Evolutionary conservation across 30 jellyfish, hydroid and myxozoan genomes (phyloP).

Genomic region (Aurelia coerulea): DNA sequence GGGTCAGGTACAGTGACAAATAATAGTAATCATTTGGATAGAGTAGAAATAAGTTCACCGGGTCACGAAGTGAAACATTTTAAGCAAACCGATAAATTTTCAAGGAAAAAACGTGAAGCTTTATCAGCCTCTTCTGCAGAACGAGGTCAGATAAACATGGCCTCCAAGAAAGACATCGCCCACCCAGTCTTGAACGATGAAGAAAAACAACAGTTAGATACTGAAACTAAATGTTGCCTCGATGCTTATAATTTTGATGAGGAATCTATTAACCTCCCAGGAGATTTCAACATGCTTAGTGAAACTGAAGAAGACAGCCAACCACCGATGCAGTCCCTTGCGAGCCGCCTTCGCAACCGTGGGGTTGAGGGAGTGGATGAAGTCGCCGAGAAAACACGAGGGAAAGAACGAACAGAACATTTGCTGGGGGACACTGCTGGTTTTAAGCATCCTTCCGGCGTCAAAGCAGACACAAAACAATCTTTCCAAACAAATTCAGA

Average conservation of each 20-base stretch:
- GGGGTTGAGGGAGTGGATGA: slow-evolving; percentile 17
- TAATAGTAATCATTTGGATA: not conserved
- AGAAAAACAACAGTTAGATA: not conserved
- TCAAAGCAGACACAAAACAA: too few species aligned
- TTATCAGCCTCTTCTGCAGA: not conserved
- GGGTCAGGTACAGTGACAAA: not conserved
- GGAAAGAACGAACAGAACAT: not conserved
- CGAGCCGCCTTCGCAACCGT: slow-evolving; percentile 58
- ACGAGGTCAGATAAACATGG: not conserved
- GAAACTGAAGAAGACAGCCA: slow-evolving; percentile 20
- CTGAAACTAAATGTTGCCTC: not conserved
- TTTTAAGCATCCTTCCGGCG: too few species aligned
- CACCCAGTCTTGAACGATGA: not conserved
- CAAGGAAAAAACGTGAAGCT: not conserved
- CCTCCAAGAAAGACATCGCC: not conserved
- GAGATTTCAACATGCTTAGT: not conserved
- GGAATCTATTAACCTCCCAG: not conserved
- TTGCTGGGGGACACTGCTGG: too few species aligned
- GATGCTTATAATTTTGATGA: not conserved
- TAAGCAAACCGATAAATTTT: not conserved
- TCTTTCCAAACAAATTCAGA: too few species aligned
- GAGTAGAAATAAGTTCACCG: not conserved
- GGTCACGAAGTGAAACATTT: not conserved
- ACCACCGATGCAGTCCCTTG: slow-evolving; percentile 39
- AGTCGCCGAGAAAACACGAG: not conserved